Base-by-base conservation (phyloP, 2,113 vertebrate species). In the Corythaeola cristata region DNA sequence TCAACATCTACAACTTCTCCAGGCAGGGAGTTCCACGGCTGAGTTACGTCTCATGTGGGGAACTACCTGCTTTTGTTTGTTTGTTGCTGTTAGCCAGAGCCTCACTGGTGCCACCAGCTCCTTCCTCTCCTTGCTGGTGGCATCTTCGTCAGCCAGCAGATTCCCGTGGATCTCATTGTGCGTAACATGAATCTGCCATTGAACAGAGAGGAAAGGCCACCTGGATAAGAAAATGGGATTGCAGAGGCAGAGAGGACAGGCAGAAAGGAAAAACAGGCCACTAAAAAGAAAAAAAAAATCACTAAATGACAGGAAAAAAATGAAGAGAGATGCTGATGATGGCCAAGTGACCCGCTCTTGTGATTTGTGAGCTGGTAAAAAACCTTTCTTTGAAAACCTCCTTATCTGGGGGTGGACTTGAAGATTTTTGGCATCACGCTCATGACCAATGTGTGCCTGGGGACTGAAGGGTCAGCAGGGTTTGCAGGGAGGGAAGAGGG, bases 381-480 rank as follows among this genome's bases (percentile, higher is more conserved):
- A 87, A 16, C 14, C 11, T 35, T 71, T 69, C 4, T n/a, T 27
- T 19, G 55, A 35, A 75, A 80, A 84, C 14, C 11, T 4, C 14
- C 11, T 4, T 13, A 4, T 64, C 5, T 11, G 10, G 12, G 7
- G 17, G 45, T 11, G 4, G 28, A 22, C 11, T 4, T 7, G 24
- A 55, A 82, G 62, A 6, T 10, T 90, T 93, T 50, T 19, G 74
- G 67, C 45, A 45, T 11, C 19, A 1, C 1, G 0, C 4, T 13
- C 1, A 2, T 0, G 3, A 5, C 15, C 0, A 2, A 21, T 3
- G n/a, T 4, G 53, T 1, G 3, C 45, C 45, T 12, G 28, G n/a
- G 33, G 62, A 45, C 50, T 24, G 68, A 28, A 45, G 49, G 39
- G 50, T 33, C 56, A 18, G 69, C 21, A 35, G 47, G 16, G 14